These are phyloP conservation scores for Neodiprion pinetum DNA, from an alignment of 1,140 invertebrate genomes.

Conservation along the genomic window DNA sequence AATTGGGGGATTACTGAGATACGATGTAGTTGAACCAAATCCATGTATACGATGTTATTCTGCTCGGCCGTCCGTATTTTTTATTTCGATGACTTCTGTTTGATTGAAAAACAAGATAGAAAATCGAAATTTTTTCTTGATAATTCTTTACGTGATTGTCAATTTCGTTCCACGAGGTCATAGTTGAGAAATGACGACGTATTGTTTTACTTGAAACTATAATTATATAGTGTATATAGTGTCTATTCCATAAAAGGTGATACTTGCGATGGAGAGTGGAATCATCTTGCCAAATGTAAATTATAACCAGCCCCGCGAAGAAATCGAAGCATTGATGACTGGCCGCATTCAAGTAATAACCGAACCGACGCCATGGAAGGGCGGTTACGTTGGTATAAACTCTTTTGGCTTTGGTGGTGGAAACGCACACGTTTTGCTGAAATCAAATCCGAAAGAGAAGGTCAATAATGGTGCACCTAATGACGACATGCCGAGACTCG, in stretches of 20 bases:
- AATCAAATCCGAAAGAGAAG: conserved; percentile 51
- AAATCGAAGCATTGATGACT: conserved; percentile 68
- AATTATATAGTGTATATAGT: no score
- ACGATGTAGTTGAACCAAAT: no score
- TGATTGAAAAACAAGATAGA: no score
- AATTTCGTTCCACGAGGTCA: conserved; percentile 8
- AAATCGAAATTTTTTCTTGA: no score
- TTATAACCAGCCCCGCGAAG: conserved; percentile 68
- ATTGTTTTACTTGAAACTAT: no score
- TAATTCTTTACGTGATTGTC: conserved; percentile 39
- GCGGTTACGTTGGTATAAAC: conserved; percentile 70
- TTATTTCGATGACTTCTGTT: no score
- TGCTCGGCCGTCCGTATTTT: no score
- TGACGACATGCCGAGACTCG: conserved; percentile 54
- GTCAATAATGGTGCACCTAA: conserved; percentile 30
- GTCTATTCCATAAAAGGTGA: conserved; percentile 39
- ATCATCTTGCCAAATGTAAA: conserved; percentile 73
- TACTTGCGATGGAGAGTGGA: conserved; percentile 67
- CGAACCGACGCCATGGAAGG: conserved; percentile 64
- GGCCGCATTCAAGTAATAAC: conserved; percentile 68
- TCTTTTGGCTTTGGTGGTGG: conserved; percentile 76
- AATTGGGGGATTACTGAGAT: background rate
- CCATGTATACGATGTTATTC: no score
- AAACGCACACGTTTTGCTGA: conserved; percentile 70
- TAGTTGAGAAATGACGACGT: no score